Evolutionary conservation across 2,888 invertebrate genomes (phyloP).

Genomic region (Pseudoips prasinana): DNA sequence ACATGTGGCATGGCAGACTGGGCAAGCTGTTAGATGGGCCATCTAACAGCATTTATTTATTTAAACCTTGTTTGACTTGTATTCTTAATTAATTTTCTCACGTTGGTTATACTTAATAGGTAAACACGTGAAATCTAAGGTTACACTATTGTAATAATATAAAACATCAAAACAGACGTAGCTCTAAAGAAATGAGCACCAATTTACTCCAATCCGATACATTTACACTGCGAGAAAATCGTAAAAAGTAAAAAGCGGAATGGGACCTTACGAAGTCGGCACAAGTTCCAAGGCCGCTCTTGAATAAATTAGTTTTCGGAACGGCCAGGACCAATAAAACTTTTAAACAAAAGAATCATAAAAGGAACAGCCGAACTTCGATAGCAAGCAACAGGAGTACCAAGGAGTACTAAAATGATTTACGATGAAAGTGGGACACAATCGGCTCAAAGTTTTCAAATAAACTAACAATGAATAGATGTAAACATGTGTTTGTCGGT

Average conservation of each 20-base stretch:
- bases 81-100: too few species aligned
- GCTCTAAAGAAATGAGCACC: neutral
- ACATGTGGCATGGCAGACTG: too few species aligned
- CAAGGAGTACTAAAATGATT: conserved; percentile 72
- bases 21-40: too few species aligned
- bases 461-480: conserved; percentile 71
- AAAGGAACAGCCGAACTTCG: conserved; percentile 69
- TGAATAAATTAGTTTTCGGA: conserved; percentile 80
- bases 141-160: too few species aligned
- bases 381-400: conserved; percentile 73
- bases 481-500: conserved; percentile 59
- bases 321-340: conserved; percentile 76
- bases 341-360: conserved; percentile 82
- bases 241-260: conserved; percentile 61
- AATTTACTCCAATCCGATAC: conserved; percentile 28
- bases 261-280: conserved; percentile 55
- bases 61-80: too few species aligned
- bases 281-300: conserved; percentile 69
- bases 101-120: too few species aligned
- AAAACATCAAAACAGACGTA: too few species aligned
- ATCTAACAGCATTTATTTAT: too few species aligned
- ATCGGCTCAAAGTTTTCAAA: conserved; percentile 71
- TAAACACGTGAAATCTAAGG: too few species aligned
- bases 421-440: conserved; percentile 68
- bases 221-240: conserved; percentile 38